Base-by-base conservation (phyloP, 2,888 invertebrate genomes). In the Nemotelus pantherinus region DNA sequence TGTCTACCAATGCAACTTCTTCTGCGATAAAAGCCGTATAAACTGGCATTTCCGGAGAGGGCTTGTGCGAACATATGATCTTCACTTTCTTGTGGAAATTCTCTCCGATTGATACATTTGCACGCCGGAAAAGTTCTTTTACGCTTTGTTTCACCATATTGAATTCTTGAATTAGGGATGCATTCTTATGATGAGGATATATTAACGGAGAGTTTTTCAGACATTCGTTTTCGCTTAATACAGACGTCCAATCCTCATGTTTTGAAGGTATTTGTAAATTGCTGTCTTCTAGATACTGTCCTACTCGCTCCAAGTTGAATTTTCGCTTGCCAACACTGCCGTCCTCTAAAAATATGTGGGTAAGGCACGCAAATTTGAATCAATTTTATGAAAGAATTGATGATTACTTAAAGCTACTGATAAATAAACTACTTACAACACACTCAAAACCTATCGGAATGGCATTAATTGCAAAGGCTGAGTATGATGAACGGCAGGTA, bases 301-400 rank as follows among this genome's bases (percentile, higher is more conserved):
- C 97, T 65, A 98, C 90, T 83, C 94, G 91, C 87, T 98, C 97
- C 82, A 98, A 89, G 85, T 95, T 95, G 83, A 95, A 95, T 82
- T 91, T 88, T 80, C 92, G 81, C 82, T 88, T 84, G 81, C 87
- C 80, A 82, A 85, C 78, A 0, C 82, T 82, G 41, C 84, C 83
- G 64, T 84, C 84, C 45, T 83, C 84, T 84, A 44, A 2, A 65
- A 71, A 45, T 43, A 4, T 25, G 7, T n/a, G 41, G 25, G 25
- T 47, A 76, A 4, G 43, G 9, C 65, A 39, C 50, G 25, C 7
- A 39, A 57, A 53, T 10, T 72, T 68, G 41, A 9, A 10, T 10
- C 43, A 5, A 7, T 10, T 5, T 41, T 63, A 3, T 63, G 4
- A 63, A 7, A 43, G 9, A 57, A 57, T 10, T 57, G 25, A 57